Percentiles rank a stretch among this genome's conserved stretches.
These are phyloP conservation scores for Nowickia ferox DNA, from an alignment of 2,888 invertebrate species.

Conservation along the genomic window DNA sequence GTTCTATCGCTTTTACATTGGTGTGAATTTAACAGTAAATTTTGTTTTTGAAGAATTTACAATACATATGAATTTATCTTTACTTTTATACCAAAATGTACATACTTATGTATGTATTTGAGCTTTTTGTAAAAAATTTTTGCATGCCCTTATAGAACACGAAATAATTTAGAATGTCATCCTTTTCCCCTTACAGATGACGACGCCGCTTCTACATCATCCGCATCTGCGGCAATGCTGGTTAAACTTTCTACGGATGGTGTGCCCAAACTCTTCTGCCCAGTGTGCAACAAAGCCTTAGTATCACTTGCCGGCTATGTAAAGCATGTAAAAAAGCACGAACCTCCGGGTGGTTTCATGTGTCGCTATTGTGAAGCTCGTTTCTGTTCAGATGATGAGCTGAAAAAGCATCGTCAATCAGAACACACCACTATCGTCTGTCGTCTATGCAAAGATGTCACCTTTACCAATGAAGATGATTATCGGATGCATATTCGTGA, in stretches of 20 bases:
- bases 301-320: conserved; percentile 78
- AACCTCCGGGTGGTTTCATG: conserved; percentile 82
- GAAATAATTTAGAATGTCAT: no score
- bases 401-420: conserved; percentile 78
- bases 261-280: conserved; percentile 80
- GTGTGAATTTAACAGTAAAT: no score
- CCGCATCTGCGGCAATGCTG: conserved; percentile 75
- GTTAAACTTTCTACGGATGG: conserved; percentile 81
- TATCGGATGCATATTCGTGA: conserved; percentile 81
- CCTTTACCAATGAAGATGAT: conserved; percentile 79
- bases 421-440: conserved; percentile 80
- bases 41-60: no score
- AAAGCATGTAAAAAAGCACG: conserved; percentile 82
- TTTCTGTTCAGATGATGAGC: conserved; percentile 78
- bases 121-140: no score
- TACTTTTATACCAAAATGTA: no score
- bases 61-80: no score
- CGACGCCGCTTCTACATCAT: conserved; percentile 51
- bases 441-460: conserved; percentile 79
- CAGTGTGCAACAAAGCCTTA: conserved; percentile 80
- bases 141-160: no score
- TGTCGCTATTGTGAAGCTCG: conserved; percentile 81
- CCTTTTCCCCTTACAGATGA: conserved; percentile 32
- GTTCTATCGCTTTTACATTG: no score
- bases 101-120: no score